Evolutionary conservation across 2,113 vertebrate species (phyloP).

Genomic region (Ranitomeya variabilis): DNA sequence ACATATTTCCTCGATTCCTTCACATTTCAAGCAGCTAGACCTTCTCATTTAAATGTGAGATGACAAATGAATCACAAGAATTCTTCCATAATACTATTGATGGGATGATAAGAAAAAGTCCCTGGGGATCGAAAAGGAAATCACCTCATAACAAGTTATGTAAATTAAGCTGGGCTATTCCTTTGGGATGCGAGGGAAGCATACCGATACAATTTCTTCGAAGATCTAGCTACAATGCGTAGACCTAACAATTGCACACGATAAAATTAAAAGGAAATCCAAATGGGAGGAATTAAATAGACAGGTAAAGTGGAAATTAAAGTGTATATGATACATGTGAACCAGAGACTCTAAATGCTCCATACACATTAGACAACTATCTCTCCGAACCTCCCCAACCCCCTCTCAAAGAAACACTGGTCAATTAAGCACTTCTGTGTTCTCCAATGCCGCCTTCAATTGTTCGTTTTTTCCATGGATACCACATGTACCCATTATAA

Average conservation of each 20-base stretch:
- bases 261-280: background rate
- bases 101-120: background rate
- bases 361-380: too few species aligned
- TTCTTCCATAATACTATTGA: background rate
- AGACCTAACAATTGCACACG: background rate
- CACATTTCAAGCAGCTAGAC: background rate
- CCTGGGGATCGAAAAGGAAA: background rate
- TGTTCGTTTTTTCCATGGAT: too few species aligned
- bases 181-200: background rate
- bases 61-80: conserved; percentile 11
- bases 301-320: background rate
- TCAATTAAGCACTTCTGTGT: too few species aligned
- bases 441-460: too few species aligned
- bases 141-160: conserved; percentile 21
- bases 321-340: background rate
- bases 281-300: background rate
- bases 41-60: conserved; percentile 3
- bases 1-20: background rate
- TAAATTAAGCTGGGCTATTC: conserved; percentile 17
- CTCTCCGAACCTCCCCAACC: too few species aligned
- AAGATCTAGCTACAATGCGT: background rate
- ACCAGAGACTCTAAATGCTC: background rate
- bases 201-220: background rate
- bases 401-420: too few species aligned
- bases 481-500: too few species aligned